Conservation (phyloP, 1,140 invertebrate species). For the Drusus annulatus region DNA sequence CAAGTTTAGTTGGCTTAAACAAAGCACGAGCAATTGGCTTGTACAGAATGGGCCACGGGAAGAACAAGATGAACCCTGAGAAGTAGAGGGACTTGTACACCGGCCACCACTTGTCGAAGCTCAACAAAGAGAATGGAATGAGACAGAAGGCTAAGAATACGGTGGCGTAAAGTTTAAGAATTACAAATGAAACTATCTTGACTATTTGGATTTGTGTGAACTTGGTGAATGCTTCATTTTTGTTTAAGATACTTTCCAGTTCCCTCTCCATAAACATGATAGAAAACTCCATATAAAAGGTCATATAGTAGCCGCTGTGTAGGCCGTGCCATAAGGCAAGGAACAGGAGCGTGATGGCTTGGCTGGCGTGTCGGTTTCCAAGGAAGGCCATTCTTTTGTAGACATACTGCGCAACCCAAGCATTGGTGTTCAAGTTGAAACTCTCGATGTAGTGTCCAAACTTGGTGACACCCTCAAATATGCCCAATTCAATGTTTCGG, state of each 20-base stretch:
- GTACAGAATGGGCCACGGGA: constrained; percentile 74
- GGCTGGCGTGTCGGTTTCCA: constrained; percentile 88
- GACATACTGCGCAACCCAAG: constrained; percentile 92
- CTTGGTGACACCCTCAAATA: constrained; percentile 84
- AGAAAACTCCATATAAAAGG: constrained; percentile 93
- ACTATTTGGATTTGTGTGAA: constrained; percentile 65
- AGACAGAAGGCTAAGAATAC: constrained; percentile 91
- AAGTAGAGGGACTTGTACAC: constrained; percentile 77
- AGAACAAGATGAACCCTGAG: constrained; percentile 76
- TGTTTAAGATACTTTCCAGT: constrained; percentile 71
- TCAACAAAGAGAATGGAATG: constrained; percentile 84
- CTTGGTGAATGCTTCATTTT: constrained; percentile 68
- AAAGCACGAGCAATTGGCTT: constrained; percentile 61
- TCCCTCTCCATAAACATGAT: constrained; percentile 91
- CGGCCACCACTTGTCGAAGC: constrained; percentile 76
- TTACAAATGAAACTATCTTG: constrained; percentile 68
- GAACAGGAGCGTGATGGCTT: constrained; percentile 85
- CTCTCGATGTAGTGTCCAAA: constrained; percentile 89
- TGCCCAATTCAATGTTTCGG: constrained; percentile 84
- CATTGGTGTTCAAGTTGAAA: constrained; percentile 95
- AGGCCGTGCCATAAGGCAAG: constrained; percentile 95
- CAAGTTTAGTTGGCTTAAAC: constrained; percentile 45
- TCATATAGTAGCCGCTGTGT: constrained; percentile 91
- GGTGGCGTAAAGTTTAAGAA: constrained; percentile 84
- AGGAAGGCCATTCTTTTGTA: constrained; percentile 94